Base-by-base conservation (phyloP, 1,140 invertebrate species). In the Orius insidiosus region DNA sequence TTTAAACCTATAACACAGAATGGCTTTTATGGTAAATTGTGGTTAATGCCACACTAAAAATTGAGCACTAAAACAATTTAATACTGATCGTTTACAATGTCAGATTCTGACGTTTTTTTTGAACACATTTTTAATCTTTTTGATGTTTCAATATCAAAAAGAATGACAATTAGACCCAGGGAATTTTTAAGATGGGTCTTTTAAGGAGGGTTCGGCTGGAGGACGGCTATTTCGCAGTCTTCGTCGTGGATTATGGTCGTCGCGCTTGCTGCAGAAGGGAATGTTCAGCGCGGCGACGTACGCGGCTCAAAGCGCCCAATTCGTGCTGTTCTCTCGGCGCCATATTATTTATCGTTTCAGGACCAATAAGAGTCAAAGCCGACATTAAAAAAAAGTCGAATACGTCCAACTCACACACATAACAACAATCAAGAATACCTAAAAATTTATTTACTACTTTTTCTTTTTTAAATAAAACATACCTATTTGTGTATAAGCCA, bases 381-480 rank as follows among this genome's bases (percentile, higher is more conserved):
- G 88, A 76, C 54, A 84, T 80, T 18, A 97, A 75, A 60, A 96
- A 57, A 96, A 87, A 2, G 90, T 95, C 1, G 92, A 80, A 60
- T 88, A 98, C 1, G 82, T 59, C 87, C 90, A 97, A 65, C 89
- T 95, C 2, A 85, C 71, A 10, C 71, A 65, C 74, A 93, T 94
- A 0, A 96, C 74, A 6, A 95, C 71, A 50, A 94, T 71, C 19
- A 98, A 98, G n/a, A 41, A 82, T 71, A 9, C 34, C 34, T 37
- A 19, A 45, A 45, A 32, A 3, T n/a, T n/a, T n/a, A 31, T 5
- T 13, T 5, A 44, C 5, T 11, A 4, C 10, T n/a, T n/a, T 40
- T 14, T n/a, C 9, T 36, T 36, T 36, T 36, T n/a, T n/a, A n/a
- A 11, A n/a, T 11, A 14, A 14, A n/a, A 11, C 9, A 44, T 15